phyloP scores from a whole-genome alignment of 2,888 invertebrate genomes.

The Scaptomyza cyrtandrae region DNA sequence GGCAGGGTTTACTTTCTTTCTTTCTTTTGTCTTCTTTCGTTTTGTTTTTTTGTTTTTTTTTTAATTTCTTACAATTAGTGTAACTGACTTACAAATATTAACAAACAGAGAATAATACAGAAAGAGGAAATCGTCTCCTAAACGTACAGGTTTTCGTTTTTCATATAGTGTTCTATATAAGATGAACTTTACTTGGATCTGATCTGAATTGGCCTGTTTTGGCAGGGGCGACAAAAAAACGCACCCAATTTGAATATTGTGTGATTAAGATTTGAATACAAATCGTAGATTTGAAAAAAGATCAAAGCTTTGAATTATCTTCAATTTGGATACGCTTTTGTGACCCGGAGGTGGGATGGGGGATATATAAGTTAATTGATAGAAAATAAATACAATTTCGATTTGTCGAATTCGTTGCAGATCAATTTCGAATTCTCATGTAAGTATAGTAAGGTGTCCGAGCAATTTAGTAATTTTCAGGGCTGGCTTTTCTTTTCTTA shows the following conservation, averaged over 20 bases:
- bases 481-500: conserved; percentile 45
- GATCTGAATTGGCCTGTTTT: conserved; percentile 26
- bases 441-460: conserved; percentile 81
- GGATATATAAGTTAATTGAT: conserved; percentile 30
- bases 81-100: conserved; percentile 60
- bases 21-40: conserved; percentile 16
- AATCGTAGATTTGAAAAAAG: not conserved
- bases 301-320: not conserved
- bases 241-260: conserved; percentile 38
- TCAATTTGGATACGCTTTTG: conserved; percentile 45
- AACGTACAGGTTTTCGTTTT: conserved; percentile 45
- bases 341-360: not conserved
- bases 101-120: conserved; percentile 27
- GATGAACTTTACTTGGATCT: conserved; percentile 32
- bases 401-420: conserved; percentile 57
- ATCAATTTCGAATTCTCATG: conserved; percentile 41
- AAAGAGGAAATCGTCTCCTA: conserved; percentile 26
- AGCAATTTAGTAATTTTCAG: conserved; percentile 61
- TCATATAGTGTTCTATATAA: conserved; percentile 10
- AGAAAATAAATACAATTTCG: conserved; percentile 69
- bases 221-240: conserved; percentile 1
- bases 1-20: conserved; percentile 29
- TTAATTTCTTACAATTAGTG: conserved; percentile 67
- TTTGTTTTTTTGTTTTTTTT: conserved; percentile 12
- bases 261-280: not conserved